phyloP scores from a whole-genome alignment of 2,113 vertebrate genomes.

The Taxidea taxus region DNA sequence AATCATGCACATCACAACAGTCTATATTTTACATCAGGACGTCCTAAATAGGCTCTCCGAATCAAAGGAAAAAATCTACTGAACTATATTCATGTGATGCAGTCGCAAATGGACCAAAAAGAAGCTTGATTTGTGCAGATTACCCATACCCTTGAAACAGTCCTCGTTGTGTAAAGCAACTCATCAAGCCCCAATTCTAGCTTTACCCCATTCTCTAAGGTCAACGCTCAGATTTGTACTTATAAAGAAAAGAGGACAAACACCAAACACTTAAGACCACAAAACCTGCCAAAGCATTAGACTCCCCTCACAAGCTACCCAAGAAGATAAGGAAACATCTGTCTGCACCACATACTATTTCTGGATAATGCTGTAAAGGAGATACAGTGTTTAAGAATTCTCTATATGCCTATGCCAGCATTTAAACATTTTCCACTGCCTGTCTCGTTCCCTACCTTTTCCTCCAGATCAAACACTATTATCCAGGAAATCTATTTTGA shows the following conservation, averaged over 20 bases:
- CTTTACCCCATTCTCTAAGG: neutral
- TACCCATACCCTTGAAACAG: neutral
- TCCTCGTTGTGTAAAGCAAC: neutral
- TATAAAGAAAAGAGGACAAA: neutral
- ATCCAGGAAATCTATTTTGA: constrained; percentile 10
- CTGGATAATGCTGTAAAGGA: neutral
- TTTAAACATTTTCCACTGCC: neutral
- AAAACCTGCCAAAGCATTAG: neutral
- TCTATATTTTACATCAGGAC: neutral
- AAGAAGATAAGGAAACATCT: neutral
- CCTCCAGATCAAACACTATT: neutral
- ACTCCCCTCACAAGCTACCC: neutral
- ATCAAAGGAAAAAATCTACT: neutral
- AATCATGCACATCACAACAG: neutral
- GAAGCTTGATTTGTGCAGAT: neutral
- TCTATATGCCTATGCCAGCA: neutral
- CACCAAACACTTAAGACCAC: neutral
- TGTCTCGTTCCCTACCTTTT: neutral
- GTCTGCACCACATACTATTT: neutral
- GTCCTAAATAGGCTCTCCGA: neutral
- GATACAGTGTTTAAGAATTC: neutral
- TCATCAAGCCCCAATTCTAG: neutral
- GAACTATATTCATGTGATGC: neutral
- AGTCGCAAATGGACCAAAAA: neutral
- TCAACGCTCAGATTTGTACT: neutral